Evolutionary conservation across 2,888 invertebrate species (phyloP), one percentile per base, ranked within the genome.

Genomic region (Hirtodrosophila alboralis): DNA sequence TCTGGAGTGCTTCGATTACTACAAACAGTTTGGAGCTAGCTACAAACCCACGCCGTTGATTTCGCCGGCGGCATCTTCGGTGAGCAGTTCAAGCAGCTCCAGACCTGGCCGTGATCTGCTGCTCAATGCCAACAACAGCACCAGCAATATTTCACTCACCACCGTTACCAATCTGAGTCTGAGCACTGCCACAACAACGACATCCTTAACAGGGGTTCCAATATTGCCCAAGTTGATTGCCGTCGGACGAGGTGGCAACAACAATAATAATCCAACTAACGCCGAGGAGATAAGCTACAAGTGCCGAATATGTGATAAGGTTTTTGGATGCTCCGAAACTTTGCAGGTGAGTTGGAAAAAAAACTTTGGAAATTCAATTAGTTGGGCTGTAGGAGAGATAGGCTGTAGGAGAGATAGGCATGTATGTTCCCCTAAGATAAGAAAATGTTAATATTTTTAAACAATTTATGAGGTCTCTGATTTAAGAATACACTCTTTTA

Each of bases 281-380:
- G 27, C 68, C 4, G 90, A 91, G 62, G 90, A 90, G 57, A 84
- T 86, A 30, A 90, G 90, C 68, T 90, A 88, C 60, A 90, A 89
- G 62, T 90, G 90, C 47, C 73, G 87, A 7, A 90, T 90, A 16
- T 90, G 90, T 69, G 90, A 91, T 41, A 90, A 90, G 67, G 91
- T 90, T 37, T 91, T 91, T 51, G 90, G 90, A 14, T 90, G 90
- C 74, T 88, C 89, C 3, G 87, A 88, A 70, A 90, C 90, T 1
- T 69, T 90, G 27, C 89, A 90, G 88, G 90, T 90, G 72, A 86
- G 87, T 73, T 49, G 5, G 16, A 9, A 10, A 13, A 23, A 31
- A 9, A 12, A 13, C 16, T 12, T n/a, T 40, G 31, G 1, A 23
- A 1, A 30, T n/a, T 10, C 3, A 23, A 2, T 37, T 3, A 21